Evolutionary conservation across 1,140 invertebrate species (phyloP).

Genomic region (Drosophila kepulauana): DNA sequence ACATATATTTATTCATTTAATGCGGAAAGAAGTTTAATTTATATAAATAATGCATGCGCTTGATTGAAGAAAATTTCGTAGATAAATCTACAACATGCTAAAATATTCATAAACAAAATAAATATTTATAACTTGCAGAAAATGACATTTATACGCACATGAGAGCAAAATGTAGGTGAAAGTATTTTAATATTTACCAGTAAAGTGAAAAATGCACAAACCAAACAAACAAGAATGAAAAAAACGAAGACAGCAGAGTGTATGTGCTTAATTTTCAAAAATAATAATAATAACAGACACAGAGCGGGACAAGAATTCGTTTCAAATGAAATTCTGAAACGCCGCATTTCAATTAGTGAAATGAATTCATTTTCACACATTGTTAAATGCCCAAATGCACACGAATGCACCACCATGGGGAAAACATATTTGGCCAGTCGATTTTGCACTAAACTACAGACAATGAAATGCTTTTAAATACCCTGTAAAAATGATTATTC

Average conservation of each 20-base stretch:
- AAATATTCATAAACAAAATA: neutral
- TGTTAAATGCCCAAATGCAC: slow-evolving; percentile 67
- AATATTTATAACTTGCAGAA: neutral
- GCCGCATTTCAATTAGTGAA: slow-evolving; percentile 68
- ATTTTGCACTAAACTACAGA: neutral
- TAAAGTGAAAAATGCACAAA: too few relatives aligned
- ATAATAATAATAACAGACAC: slow-evolving; percentile 13
- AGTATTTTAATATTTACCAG: slow-evolving; percentile 6
- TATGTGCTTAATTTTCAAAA: slow-evolving; percentile 2
- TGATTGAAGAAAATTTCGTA: neutral
- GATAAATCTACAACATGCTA: neutral
- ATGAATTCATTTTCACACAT: slow-evolving; percentile 74
- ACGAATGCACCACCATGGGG: slow-evolving; percentile 45
- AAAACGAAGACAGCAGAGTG: neutral
- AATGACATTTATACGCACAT: neutral
- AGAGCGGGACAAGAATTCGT: neutral
- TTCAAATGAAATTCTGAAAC: slow-evolving; percentile 53
- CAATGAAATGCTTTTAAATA: neutral
- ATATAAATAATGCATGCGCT: neutral
- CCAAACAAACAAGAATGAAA: too few relatives aligned
- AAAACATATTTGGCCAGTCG: slow-evolving; percentile 31
- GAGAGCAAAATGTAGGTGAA: neutral
- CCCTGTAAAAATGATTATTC: neutral
- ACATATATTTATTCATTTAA: neutral
- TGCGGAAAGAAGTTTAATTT: neutral